These are phyloP conservation scores for Drosophila putrida DNA, from an alignment of 2,888 invertebrate species.

Conservation along the genomic window DNA sequence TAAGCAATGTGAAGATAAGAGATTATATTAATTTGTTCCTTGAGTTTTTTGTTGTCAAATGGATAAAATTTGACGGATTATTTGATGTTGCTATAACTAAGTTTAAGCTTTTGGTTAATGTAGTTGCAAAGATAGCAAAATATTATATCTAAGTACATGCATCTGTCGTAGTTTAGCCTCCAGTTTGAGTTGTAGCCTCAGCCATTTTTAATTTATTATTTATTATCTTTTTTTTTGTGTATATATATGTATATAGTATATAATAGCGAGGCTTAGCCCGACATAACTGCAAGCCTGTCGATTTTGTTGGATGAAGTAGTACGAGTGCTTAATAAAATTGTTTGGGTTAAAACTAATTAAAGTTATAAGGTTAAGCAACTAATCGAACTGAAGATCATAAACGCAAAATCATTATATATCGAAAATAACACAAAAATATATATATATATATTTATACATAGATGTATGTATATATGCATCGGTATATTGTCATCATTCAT, in stretches of 20 bases:
- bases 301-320: conserved; percentile 52
- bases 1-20: conserved; percentile 15
- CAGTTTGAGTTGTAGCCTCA: conserved; percentile 34
- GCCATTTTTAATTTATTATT: conserved; percentile 23
- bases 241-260: conserved; percentile 1
- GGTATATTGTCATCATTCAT: conserved; percentile 45
- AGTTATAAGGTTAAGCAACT: conserved; percentile 42
- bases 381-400: conserved; percentile 46
- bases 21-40: neutral
- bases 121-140: conserved; percentile 44
- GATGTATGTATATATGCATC: conserved; percentile 38
- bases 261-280: conserved; percentile 18
- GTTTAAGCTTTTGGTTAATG: conserved; percentile 32
- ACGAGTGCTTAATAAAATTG: conserved; percentile 58
- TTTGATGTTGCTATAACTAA: conserved; percentile 4
- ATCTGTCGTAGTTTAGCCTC: conserved; percentile 31
- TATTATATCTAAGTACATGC: conserved; percentile 53
- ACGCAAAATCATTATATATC: conserved; percentile 39
- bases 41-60: neutral
- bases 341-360: conserved; percentile 46
- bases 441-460: conserved; percentile 17
- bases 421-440: conserved; percentile 14
- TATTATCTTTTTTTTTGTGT: neutral
- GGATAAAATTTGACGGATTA: neutral
- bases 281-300: conserved; percentile 34